Conservation (phyloP, 92 coral and sea anemone species). For the Parazoanthus swiftii region DNA sequence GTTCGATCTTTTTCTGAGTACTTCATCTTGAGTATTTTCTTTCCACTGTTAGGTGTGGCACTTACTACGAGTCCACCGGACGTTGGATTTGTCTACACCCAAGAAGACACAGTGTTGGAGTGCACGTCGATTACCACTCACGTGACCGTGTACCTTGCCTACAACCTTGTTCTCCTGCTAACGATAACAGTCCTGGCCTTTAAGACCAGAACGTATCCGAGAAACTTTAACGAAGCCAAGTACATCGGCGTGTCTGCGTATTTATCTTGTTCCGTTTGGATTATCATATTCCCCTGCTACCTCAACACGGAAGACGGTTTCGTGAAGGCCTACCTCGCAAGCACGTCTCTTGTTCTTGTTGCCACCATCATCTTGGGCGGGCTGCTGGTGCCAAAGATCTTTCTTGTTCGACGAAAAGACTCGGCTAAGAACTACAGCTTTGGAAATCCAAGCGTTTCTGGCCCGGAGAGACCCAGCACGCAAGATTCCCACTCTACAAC, state of each 20-base stretch:
- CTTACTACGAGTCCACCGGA: slow-evolving; percentile 54
- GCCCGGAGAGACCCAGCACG: not conserved
- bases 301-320: slow-evolving; percentile 29
- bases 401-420: slow-evolving; percentile 30
- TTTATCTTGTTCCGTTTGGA: slow-evolving; percentile 70
- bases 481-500: not conserved
- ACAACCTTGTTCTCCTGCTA: slow-evolving; percentile 64
- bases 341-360: slow-evolving; percentile 19
- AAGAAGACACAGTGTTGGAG: slow-evolving; percentile 50
- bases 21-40: not conserved
- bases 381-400: slow-evolving; percentile 37
- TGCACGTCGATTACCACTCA: slow-evolving; percentile 51
- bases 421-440: not conserved
- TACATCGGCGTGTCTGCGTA: slow-evolving; percentile 83
- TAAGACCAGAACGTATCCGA: slow-evolving; percentile 75
- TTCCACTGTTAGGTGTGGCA: slow-evolving; percentile 42
- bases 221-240: slow-evolving; percentile 94
- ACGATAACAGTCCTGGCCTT: slow-evolving; percentile 70
- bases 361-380: slow-evolving; percentile 40
- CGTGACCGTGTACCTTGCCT: slow-evolving; percentile 57
- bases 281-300: slow-evolving; percentile 48
- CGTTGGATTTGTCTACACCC: slow-evolving; percentile 50
- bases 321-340: slow-evolving; percentile 15
- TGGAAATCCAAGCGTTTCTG: not conserved
- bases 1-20: no score